Conservation (phyloP, 2,113 vertebrate species). For the Pontoporia blainvillei region DNA sequence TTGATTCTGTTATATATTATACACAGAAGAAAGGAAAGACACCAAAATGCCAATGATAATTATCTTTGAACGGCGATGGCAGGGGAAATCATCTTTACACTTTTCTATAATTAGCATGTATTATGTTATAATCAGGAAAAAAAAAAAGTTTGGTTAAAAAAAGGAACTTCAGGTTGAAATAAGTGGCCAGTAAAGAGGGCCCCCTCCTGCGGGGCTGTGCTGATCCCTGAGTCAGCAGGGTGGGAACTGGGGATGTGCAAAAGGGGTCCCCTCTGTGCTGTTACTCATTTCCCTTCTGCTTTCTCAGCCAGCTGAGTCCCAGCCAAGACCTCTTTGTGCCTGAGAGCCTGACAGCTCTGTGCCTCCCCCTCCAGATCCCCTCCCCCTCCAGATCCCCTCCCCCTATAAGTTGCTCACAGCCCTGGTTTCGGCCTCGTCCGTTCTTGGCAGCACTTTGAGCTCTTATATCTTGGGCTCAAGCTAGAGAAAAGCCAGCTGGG, state of each 20-base stretch:
- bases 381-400: no score
- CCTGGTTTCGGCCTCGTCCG: neutral
- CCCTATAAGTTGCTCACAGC: neutral
- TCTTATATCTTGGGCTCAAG: neutral
- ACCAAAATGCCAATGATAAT: neutral
- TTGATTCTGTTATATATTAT: neutral
- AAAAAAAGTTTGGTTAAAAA: neutral
- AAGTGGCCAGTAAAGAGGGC: neutral
- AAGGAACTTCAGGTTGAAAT: neutral
- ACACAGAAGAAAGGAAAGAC: neutral
- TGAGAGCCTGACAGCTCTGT: neutral
- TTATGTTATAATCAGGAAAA: neutral
- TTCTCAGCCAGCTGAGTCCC: neutral
- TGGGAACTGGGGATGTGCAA: rapidly evolving
- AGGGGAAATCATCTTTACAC: neutral
- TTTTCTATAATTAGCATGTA: neutral
- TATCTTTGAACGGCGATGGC: neutral
- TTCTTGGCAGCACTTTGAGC: neutral
- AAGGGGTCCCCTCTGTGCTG: neutral
- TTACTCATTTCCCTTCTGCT: neutral
- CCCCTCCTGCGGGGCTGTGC: neutral
- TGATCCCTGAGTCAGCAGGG: neutral
- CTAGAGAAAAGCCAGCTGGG: neutral
- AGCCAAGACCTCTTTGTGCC: neutral
- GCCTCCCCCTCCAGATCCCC: neutral